Evolutionary conservation across 2,797 vertebrate species (phyloP), one percentile per base, ranked within the genome.

Genomic region (Labeo calbasu): DNA sequence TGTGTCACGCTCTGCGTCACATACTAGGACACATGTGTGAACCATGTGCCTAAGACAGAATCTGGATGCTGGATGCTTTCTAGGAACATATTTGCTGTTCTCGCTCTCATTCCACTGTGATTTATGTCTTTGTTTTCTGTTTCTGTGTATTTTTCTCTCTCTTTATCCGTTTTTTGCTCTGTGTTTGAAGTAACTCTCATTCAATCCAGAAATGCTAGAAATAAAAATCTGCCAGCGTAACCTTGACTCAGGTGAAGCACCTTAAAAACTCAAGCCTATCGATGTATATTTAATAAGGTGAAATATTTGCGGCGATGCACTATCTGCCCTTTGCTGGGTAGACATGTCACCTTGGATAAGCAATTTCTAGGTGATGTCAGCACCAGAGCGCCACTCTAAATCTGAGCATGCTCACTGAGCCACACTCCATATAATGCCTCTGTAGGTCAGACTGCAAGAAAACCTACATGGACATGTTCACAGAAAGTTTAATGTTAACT

Each of bases 241-340:
- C 90, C 87, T 91, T 90, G 88, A 89, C 88, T 77, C 89, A 88
- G 91, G 90, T 92, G 87, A 59, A 78, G 70, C 78, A 84, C 89
- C 91, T 90, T 88, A 86, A 88, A 91, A 88, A 88, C 65, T 81
- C 57, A 87, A 87, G 88, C 88, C 90, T 89, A 87, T 86, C 88
- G 89, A 95, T 93, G 92, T 92, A 93, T 94, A 91, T 94, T 95
- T 94, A 94, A 95, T 93, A 92, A 91, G 92, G 90, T 87, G 87
- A 93, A 91, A 90, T 89, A 91, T 92, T 92, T 89, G 89, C 87
- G 86, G 91, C 77, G 21, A 28, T 84, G 87, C 87, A 77, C 51
- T 75, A 55, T 89, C 87, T 91, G 92, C 92, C 92, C 92, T 94
- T 93, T 92, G 81, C 77, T 86, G 15, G 86, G 87, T 84, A 11